Percentiles rank a stretch among this genome's conserved stretches.
These are phyloP conservation scores for Diaprepes abbreviatus DNA, from an alignment of 2,888 invertebrate species.

Conservation along the genomic window DNA sequence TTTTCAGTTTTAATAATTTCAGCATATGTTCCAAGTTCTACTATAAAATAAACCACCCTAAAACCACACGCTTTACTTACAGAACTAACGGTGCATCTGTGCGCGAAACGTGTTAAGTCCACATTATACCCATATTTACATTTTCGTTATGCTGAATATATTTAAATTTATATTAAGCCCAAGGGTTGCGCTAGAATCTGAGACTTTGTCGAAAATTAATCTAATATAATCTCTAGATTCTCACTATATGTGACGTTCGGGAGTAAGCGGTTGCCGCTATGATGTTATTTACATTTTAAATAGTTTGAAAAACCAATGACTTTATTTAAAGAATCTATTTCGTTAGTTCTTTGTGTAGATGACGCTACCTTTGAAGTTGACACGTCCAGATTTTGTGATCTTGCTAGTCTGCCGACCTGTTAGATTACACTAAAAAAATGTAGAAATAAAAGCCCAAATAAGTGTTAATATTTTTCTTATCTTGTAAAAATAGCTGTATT, in stretches of 20 bases:
- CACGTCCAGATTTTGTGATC: too few species aligned
- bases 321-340: neutral
- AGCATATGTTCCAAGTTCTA: slow-evolving; percentile 16
- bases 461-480: too few species aligned
- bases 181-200: slow-evolving; percentile 13
- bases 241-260: neutral
- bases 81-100: slow-evolving; percentile 35
- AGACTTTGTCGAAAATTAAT: slow-evolving; percentile 27
- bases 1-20: slow-evolving; percentile 7
- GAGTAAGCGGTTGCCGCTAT: slow-evolving; percentile 3
- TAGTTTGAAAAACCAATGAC: neutral
- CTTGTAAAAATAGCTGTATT: too few species aligned
- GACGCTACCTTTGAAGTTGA: too few species aligned
- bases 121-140: slow-evolving; percentile 39
- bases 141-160: slow-evolving; percentile 37
- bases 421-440: too few species aligned
- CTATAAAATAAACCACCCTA: slow-evolving; percentile 18
- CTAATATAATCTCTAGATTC: slow-evolving; percentile 26
- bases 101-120: slow-evolving; percentile 33
- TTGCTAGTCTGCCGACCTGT: too few species aligned
- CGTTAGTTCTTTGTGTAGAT: neutral
- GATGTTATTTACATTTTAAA: slow-evolving; percentile 6
- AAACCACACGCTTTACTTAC: slow-evolving; percentile 21
- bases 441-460: too few species aligned
- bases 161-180: slow-evolving; percentile 42